phyloP scores from a whole-genome alignment of 2,113 vertebrate genomes.

The Galeopterus variegatus region DNA sequence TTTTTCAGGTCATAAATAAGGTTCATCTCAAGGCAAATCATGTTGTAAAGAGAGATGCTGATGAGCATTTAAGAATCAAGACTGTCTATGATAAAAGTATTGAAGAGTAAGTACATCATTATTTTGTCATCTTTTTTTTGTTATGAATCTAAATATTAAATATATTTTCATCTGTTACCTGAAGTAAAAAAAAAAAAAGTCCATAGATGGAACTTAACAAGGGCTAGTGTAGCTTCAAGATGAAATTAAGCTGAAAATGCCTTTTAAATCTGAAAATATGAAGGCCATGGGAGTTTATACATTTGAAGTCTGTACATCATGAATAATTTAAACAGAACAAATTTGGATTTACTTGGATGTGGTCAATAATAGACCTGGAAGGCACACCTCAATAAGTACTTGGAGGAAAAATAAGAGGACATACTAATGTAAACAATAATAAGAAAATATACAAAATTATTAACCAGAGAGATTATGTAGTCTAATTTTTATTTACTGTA shows the following conservation, averaged over 20 bases:
- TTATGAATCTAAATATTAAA: conserved; percentile 12
- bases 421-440: background rate
- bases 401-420: conserved; percentile 15
- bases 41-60: conserved; percentile 93
- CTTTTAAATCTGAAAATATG: conserved; percentile 40
- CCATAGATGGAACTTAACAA: background rate
- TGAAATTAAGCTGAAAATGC: conserved; percentile 21
- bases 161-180: conserved; percentile 45
- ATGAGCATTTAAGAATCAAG: conserved; percentile 94
- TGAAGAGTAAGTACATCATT: conserved; percentile 91
- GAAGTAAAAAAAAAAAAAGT: background rate
- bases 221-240: background rate
- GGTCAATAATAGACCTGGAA: background rate
- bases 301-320: background rate
- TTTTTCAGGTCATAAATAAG: conserved; percentile 92
- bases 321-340: conserved; percentile 56
- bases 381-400: background rate
- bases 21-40: conserved; percentile 93
- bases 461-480: background rate
- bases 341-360: background rate
- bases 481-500: background rate
- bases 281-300: background rate
- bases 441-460: conserved; percentile 44
- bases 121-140: background rate
- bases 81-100: conserved; percentile 95